Percentiles rank a stretch among this genome's conserved stretches.
These are phyloP conservation scores for Marmota monax DNA, from an alignment of 2,113 vertebrate species.

Conservation along the genomic window DNA sequence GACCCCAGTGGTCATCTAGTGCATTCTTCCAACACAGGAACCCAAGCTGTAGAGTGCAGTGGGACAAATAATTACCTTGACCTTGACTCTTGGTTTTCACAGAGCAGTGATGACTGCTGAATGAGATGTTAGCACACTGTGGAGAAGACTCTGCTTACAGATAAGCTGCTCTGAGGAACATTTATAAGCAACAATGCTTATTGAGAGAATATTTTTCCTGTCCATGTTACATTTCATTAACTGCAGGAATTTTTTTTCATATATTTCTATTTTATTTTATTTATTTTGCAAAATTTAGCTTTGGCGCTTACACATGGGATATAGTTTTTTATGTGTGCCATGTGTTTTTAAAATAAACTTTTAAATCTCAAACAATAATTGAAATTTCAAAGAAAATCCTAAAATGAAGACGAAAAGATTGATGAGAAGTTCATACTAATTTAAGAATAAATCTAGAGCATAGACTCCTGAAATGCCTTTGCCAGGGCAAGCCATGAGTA, in stretches of 20 bases:
- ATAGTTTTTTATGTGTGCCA: not conserved
- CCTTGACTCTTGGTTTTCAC: not conserved
- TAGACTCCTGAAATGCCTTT: not conserved
- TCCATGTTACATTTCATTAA: not conserved
- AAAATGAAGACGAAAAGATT: not conserved
- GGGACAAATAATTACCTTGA: not conserved
- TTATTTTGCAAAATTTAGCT: not conserved
- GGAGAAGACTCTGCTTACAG: too few relatives aligned
- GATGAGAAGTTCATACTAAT: not conserved
- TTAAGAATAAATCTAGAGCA: not conserved
- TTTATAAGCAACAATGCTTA: not conserved
- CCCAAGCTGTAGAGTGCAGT: not conserved
- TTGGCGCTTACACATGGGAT: not conserved
- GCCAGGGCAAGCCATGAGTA: too few relatives aligned
- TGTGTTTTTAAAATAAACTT: not conserved
- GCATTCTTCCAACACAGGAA: not conserved
- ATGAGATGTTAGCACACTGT: not conserved
- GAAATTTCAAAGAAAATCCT: conserved; percentile 1
- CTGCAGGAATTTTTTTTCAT: not conserved
- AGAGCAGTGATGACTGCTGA: not conserved
- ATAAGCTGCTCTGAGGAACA: too few relatives aligned
- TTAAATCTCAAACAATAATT: not conserved
- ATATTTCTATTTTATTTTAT: not conserved
- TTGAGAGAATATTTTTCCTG: not conserved
- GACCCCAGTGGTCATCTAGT: not conserved